These are phyloP conservation scores for Pampus argenteus DNA, from an alignment of 2,797 vertebrate genomes.

Conservation along the genomic window DNA sequence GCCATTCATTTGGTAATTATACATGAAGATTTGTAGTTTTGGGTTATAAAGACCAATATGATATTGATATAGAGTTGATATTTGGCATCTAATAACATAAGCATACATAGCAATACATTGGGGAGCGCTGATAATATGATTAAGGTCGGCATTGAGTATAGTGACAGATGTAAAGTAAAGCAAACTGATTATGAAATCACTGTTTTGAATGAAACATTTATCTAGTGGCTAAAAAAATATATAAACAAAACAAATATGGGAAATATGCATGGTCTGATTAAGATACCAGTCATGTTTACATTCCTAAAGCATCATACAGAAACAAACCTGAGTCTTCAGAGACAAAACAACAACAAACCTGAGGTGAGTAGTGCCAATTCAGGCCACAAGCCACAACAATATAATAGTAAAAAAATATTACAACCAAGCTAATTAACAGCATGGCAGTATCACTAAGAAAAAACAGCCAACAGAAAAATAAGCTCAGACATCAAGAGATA, in stretches of 20 bases:
- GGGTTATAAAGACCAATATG: too few species aligned
- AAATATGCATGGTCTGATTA: background rate
- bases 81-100: background rate
- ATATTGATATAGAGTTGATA: background rate
- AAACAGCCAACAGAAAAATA: background rate
- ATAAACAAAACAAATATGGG: background rate
- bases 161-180: background rate
- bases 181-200: background rate
- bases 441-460: background rate
- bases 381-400: background rate
- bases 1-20: background rate
- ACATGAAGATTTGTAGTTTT: background rate
- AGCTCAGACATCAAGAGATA: background rate
- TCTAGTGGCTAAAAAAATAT: background rate
- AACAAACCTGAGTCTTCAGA: too few species aligned
- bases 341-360: background rate
- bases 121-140: background rate
- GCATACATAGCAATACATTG: slow-evolving; percentile 15
- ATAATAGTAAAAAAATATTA: background rate
- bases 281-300: background rate
- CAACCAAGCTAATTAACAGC: background rate
- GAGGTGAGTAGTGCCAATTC: background rate
- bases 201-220: background rate
- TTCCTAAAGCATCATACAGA: too few species aligned
- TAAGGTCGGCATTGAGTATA: background rate